Percentiles rank a stretch among this genome's conserved stretches.
Evolutionary conservation across 2,888 invertebrate genomes (phyloP).

Genomic region (Strigamia crassipes): DNA sequence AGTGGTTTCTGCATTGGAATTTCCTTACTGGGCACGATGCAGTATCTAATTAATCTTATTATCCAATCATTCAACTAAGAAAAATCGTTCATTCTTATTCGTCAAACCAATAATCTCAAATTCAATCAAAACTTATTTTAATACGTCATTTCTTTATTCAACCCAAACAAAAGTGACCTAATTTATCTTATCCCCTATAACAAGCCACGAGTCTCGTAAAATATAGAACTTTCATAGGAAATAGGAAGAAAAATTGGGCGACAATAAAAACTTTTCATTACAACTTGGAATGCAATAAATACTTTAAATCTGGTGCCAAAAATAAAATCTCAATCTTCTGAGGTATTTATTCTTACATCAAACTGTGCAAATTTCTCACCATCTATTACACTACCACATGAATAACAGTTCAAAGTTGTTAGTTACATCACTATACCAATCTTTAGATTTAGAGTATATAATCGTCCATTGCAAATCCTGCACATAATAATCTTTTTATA

Average conservation of each 20-base stretch:
- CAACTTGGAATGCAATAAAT: constrained; percentile 22
- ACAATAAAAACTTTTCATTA: not conserved
- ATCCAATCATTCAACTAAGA: too few relatives aligned
- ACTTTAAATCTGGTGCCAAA: constrained; percentile 1
- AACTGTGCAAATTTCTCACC: not conserved
- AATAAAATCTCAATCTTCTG: not conserved
- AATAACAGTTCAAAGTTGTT: not conserved
- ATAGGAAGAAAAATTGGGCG: not conserved
- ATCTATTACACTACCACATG: constrained; percentile 10
- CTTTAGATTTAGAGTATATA: not conserved
- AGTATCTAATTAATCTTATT: too few relatives aligned
- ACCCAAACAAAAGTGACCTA: not conserved
- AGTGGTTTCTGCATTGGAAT: not conserved
- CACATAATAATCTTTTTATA: not conserved
- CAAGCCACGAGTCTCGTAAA: not conserved
- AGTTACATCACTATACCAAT: not conserved
- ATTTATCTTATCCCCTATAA: not conserved
- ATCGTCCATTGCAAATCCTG: not conserved
- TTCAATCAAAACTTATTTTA: not conserved
- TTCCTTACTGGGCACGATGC: not conserved
- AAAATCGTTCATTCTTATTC: too few relatives aligned
- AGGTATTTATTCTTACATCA: constrained; percentile 6
- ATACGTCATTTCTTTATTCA: not conserved
- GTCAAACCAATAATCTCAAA: too few relatives aligned
- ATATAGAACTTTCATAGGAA: not conserved